Conservation (phyloP, 2,888 invertebrate genomes). For the Agrotis puta region DNA sequence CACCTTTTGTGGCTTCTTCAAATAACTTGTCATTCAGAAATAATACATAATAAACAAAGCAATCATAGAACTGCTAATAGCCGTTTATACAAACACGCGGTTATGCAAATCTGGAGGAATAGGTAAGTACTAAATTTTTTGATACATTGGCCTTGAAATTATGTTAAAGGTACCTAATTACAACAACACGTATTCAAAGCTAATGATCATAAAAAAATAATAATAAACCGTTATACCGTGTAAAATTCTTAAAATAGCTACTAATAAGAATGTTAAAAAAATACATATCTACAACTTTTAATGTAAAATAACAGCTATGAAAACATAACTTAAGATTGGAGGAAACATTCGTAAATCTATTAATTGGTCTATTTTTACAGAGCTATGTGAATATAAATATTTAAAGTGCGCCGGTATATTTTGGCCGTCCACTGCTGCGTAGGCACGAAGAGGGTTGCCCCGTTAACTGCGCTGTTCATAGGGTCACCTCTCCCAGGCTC, state of each 20-base stretch:
- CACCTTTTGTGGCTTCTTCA: not conserved
- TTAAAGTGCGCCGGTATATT: not conserved
- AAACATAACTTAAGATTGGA: not conserved
- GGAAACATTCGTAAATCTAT: not conserved
- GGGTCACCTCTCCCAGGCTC: too few relatives aligned
- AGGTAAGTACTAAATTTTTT: not conserved
- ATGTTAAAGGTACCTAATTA: not conserved
- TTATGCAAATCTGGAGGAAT: not conserved
- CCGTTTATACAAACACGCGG: not conserved
- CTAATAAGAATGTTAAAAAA: not conserved
- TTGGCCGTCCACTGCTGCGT: not conserved
- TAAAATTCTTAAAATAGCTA: not conserved
- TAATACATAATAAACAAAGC: not conserved
- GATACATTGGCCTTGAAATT: not conserved
- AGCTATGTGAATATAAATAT: constrained; percentile 18
- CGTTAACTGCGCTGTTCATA: not conserved
- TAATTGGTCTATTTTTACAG: constrained; percentile 1
- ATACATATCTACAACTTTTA: too few relatives aligned
- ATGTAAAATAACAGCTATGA: not conserved
- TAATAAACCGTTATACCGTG: not conserved
- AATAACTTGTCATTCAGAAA: not conserved
- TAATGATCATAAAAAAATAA: not conserved
- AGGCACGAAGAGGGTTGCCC: not conserved
- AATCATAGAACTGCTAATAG: not conserved
- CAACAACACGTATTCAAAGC: not conserved